Evolutionary conservation across 2,113 vertebrate genomes (phyloP), one percentile per base, ranked within the genome.

Genomic region (Aspiorhynchus laticeps): DNA sequence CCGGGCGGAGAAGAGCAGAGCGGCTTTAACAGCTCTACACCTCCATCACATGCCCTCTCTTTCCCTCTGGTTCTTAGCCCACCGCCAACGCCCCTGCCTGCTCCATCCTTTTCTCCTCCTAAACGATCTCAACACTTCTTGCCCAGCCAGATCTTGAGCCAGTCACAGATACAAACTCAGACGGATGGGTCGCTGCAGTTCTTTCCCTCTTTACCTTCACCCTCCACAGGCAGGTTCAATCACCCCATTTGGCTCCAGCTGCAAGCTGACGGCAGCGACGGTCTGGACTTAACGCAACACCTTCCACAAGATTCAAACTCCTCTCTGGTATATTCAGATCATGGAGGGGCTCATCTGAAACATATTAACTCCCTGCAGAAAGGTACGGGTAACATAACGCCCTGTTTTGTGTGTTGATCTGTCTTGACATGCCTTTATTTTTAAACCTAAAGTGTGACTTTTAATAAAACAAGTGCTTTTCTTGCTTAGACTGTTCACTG

Each of bases 1-100:
- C 71, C 24, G 11, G 69, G n/a, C 26, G 63, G 77, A 83, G 83
- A 48, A 24, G 83, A 85, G 14, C 83, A 85, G 26, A 69, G 31
- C 10, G 80, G 86, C 26, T 83, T 83, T 61, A 88, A 46, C 83
- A 85, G 83, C 41, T 92, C 92, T 33, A 91, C 92, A 74, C 93
- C 92, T 65, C 90, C 93, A 38, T 85, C 90, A 0, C 88, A 91
- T 2, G 91, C 91, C 67, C 91, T 94, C 83, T 87, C 93, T 81
- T 88, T 92, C 87, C 85, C 93, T 77, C 88, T 91, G 6, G 93
- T 94, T 84, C 92, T 95, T 0, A 95, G 94, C 82, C 94, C 93
- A 21, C 94, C 95, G 31, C 95, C 94, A 17, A 94, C 93, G 12
- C 93, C 95, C 41, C 85, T 93, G 0, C 93, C 94, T 14, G 90